Evolutionary conservation across 2,888 invertebrate species (phyloP).

Genomic region (Steinernema hermaphroditum): DNA sequence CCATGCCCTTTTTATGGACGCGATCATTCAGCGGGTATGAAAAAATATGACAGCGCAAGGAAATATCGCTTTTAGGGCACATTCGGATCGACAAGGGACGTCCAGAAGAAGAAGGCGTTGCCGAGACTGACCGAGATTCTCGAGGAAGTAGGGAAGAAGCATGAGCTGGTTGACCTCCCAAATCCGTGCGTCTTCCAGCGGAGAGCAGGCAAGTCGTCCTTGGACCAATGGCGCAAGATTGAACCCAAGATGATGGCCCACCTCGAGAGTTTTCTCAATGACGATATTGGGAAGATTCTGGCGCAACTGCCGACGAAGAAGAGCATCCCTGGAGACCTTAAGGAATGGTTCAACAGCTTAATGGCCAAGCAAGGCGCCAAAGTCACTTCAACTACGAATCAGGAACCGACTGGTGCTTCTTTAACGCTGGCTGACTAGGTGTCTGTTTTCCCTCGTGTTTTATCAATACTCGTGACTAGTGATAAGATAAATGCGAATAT

Average conservation of each 20-base stretch:
- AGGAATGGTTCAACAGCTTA: too few species aligned
- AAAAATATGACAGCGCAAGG: neutral
- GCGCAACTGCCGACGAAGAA: too few species aligned
- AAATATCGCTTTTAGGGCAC: neutral
- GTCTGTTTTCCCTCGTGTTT: too few species aligned
- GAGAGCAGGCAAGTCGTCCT: constrained; percentile 16
- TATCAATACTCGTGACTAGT: too few species aligned
- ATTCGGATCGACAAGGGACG: neutral
- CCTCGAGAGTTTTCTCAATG: constrained; percentile 28
- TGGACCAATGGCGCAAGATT: constrained; percentile 33
- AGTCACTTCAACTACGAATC: neutral
- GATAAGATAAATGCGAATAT: too few species aligned
- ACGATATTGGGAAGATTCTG: constrained; percentile 18
- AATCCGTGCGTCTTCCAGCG: neutral
- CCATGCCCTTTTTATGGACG: constrained; percentile 31
- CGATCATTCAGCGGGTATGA: neutral
- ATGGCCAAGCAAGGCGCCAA: neutral
- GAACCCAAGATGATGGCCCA: neutral
- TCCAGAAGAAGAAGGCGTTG: neutral
- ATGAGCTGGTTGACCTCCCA: constrained; percentile 32
- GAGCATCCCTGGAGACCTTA: too few species aligned
- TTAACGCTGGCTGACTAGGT: too few species aligned
- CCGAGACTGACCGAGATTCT: neutral
- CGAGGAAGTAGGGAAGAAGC: constrained; percentile 4
- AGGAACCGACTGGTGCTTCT: too few species aligned